Evolutionary conservation across 1,140 invertebrate genomes (phyloP).

Genomic region (Lamellibrachia luymesi): DNA sequence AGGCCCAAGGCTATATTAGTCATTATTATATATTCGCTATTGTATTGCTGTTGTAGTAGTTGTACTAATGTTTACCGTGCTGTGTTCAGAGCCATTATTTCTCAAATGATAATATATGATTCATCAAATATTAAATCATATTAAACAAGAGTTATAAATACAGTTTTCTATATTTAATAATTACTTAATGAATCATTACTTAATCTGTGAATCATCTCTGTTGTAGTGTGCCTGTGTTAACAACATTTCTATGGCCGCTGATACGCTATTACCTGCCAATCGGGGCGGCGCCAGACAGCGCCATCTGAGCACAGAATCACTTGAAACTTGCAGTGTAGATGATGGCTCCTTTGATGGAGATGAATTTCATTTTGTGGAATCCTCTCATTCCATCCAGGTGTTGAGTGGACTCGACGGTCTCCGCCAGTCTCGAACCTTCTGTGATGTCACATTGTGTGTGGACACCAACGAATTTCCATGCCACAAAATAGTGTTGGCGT

Average conservation of each 20-base stretch:
- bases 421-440: constrained; percentile 51
- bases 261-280: background rate
- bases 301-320: background rate
- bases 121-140: too few species aligned
- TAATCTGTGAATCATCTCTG: background rate
- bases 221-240: background rate
- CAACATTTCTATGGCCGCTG: background rate
- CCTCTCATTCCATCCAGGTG: constrained; percentile 45
- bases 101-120: too few species aligned
- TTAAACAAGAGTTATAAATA: too few species aligned
- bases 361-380: constrained; percentile 38
- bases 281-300: background rate
- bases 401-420: constrained; percentile 59
- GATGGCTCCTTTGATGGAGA: constrained; percentile 18
- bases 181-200: too few species aligned
- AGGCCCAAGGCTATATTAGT: too few species aligned
- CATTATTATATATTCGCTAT: background rate
- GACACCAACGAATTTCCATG: constrained; percentile 56
- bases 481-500: constrained; percentile 58
- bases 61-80: background rate
- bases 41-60: background rate
- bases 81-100: background rate
- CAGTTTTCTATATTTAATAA: too few species aligned
- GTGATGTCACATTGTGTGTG: constrained; percentile 58
- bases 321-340: background rate